These are phyloP conservation scores for Busseola fusca DNA, from an alignment of 2,888 invertebrate genomes.

Conservation along the genomic window DNA sequence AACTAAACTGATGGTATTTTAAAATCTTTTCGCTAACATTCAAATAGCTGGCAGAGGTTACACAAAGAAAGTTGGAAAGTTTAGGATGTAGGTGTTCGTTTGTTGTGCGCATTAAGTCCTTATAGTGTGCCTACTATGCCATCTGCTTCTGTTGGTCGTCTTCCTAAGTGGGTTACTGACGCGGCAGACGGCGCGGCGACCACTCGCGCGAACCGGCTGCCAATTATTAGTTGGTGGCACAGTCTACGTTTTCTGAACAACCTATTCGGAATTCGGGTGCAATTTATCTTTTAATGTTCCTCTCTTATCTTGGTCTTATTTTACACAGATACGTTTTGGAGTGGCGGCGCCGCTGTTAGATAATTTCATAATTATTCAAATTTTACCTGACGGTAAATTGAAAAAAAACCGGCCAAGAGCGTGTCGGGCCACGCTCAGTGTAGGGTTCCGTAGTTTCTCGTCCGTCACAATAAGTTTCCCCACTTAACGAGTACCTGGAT, in stretches of 20 bases:
- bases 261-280: constrained; percentile 56
- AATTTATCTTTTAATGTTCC: constrained; percentile 47
- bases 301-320: constrained; percentile 53
- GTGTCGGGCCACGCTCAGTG: no score
- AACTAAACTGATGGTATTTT: constrained; percentile 45
- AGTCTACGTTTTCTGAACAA: constrained; percentile 50
- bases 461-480: no score
- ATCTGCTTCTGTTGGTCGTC: constrained; percentile 64
- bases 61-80: constrained; percentile 64
- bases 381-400: constrained; percentile 60
- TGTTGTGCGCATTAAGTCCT: constrained; percentile 60
- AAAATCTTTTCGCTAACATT: constrained; percentile 49
- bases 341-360: constrained; percentile 46
- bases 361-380: constrained; percentile 64
- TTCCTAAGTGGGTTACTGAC: constrained; percentile 75
- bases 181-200: constrained; percentile 81
- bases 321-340: constrained; percentile 47
- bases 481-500: no score
- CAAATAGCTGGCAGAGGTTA: constrained; percentile 32
- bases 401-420: no score
- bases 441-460: no score
- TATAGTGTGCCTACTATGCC: constrained; percentile 56
- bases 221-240: constrained; percentile 71
- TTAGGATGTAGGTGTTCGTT: constrained; percentile 59
- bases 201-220: constrained; percentile 72